phyloP scores from a whole-genome alignment of 2,888 invertebrate genomes.

The Mythimna pallens region DNA sequence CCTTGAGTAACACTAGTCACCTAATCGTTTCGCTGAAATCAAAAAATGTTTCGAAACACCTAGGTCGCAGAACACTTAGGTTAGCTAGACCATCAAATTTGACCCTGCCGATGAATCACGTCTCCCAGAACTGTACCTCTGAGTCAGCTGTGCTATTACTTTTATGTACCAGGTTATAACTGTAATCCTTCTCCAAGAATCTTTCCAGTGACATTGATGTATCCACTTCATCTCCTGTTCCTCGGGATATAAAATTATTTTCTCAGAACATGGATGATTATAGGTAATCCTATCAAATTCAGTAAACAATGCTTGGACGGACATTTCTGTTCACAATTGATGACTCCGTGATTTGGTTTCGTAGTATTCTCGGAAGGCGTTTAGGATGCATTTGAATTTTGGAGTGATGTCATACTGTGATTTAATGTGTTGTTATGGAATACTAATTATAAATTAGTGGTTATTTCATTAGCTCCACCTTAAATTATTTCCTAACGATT shows the following conservation, averaged over 20 bases:
- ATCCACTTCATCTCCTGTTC: constrained; percentile 64
- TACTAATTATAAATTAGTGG: constrained; percentile 28
- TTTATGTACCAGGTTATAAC: constrained; percentile 52
- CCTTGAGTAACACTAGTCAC: constrained; percentile 28
- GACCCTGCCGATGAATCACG: constrained; percentile 59
- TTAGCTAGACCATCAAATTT: constrained; percentile 48
- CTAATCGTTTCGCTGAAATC: constrained; percentile 47
- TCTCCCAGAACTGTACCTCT: constrained; percentile 42
- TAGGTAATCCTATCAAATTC: constrained; percentile 40
- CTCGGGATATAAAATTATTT: constrained; percentile 53
- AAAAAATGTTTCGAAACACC: constrained; percentile 23
- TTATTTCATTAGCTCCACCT: background rate
- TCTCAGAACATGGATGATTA: constrained; percentile 48
- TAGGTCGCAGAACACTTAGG: constrained; percentile 22
- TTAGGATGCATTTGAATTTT: constrained; percentile 36
- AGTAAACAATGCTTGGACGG: constrained; percentile 37
- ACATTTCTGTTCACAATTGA: constrained; percentile 31
- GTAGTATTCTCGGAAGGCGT: constrained; percentile 40
- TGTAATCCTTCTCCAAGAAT: constrained; percentile 63
- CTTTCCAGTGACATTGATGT: constrained; percentile 63
- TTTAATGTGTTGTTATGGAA: constrained; percentile 24
- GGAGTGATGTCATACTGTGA: constrained; percentile 34
- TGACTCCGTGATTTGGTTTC: constrained; percentile 30
- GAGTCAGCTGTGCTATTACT: constrained; percentile 56
- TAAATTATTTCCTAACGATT: background rate